Conservation (phyloP, 1,140 invertebrate species). For the Phymorhynchus buccinoides region DNA sequence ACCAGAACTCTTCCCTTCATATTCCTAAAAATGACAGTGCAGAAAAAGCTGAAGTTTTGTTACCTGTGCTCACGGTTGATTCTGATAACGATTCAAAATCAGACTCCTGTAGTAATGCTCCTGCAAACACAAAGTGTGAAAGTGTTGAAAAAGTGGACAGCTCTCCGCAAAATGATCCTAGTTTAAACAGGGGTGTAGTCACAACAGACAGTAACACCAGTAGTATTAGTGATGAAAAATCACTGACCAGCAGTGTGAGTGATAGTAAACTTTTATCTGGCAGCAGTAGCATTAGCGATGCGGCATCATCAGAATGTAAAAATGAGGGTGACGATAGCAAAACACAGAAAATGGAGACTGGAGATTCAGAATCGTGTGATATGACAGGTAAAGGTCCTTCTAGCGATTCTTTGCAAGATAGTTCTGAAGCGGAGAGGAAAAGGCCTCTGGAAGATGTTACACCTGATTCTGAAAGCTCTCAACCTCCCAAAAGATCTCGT, state of each 20-base stretch:
- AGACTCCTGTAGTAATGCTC: neutral
- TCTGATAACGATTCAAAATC: neutral
- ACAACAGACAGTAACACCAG: slow-evolving; percentile 20
- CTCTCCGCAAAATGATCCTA: neutral
- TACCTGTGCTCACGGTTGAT: neutral
- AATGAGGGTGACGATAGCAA: neutral
- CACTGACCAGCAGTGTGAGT: neutral
- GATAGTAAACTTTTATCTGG: neutral
- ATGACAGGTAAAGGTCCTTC: neutral
- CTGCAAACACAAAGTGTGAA: neutral
- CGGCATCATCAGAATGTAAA: neutral
- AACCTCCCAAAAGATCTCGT: slow-evolving; percentile 52
- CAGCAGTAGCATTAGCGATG: neutral
- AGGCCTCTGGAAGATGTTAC: slow-evolving; percentile 34
- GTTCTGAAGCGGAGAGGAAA: slow-evolving; percentile 41
- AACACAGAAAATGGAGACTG: neutral
- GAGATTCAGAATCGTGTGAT: slow-evolving; percentile 2
- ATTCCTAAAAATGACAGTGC: neutral
- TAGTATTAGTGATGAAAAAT: slow-evolving; percentile 19
- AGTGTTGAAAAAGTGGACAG: slow-evolving; percentile 18
- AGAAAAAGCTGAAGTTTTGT: neutral
- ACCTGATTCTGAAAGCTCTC: slow-evolving; percentile 32
- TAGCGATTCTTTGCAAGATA: slow-evolving; percentile 1
- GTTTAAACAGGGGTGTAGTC: neutral
- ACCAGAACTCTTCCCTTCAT: neutral